phyloP scores from a whole-genome alignment of 2,888 invertebrate species.

The Empis stercorea region DNA sequence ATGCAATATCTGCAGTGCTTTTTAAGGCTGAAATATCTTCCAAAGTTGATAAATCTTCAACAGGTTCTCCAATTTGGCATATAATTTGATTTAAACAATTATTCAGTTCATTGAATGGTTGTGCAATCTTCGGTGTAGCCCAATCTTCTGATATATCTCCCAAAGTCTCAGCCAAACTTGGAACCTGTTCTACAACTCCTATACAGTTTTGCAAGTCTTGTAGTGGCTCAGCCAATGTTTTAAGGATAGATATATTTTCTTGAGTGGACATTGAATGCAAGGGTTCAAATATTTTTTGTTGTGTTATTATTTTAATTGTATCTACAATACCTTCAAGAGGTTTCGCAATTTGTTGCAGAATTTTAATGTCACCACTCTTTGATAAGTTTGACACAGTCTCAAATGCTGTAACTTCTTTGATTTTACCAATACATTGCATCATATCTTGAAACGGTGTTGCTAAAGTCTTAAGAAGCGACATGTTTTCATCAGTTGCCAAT shows the following conservation, averaged over 20 bases:
- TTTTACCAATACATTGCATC: constrained; percentile 24
- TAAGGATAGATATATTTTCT: constrained; percentile 11
- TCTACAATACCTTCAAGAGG: constrained; percentile 17
- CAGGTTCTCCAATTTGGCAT: constrained; percentile 11
- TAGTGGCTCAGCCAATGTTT: constrained; percentile 14
- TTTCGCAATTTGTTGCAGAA: constrained; percentile 21
- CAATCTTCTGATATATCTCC: constrained; percentile 10
- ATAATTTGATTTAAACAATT: constrained; percentile 22
- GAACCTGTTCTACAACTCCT: constrained; percentile 13
- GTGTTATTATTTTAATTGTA: constrained; percentile 17
- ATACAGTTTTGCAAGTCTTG: constrained; percentile 21
- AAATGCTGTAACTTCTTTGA: constrained; percentile 21
- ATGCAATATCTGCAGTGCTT: constrained; percentile 39
- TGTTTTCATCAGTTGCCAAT: constrained; percentile 17
- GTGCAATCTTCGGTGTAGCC: constrained; percentile 19
- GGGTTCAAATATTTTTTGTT: constrained; percentile 34
- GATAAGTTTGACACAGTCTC: constrained; percentile 12
- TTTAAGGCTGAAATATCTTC: constrained; percentile 48
- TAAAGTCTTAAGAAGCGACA: constrained; percentile 22
- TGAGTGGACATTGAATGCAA: constrained; percentile 19
- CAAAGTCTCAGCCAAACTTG: constrained; percentile 13
- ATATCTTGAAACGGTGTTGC: constrained; percentile 26
- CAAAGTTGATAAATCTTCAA: constrained; percentile 28
- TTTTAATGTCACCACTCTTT: constrained; percentile 9
- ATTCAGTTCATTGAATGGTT: constrained; percentile 31